A percentile compares a stretch with the other conserved stretches of the same genome.
phyloP scores from a whole-genome alignment of 2,797 vertebrate species.

The Crocidura indochinensis region DNA sequence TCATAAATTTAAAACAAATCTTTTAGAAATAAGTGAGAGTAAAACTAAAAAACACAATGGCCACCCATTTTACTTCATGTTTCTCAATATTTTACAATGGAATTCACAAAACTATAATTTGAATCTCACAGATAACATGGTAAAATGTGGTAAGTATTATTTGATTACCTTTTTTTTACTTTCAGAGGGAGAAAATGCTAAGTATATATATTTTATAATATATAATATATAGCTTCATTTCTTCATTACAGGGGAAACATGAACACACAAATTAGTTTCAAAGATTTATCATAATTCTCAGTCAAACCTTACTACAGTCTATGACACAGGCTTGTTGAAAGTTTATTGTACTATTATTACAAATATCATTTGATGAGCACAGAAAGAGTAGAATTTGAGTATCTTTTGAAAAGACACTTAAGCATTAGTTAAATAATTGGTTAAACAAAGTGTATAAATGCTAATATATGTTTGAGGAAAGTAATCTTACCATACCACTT shows the following conservation, averaged over 20 bases:
- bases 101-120: slow-evolving; percentile 4
- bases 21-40: slow-evolving; percentile 40
- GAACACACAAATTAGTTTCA: neutral
- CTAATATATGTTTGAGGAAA: too few species aligned
- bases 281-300: neutral
- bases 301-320: neutral
- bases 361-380: slow-evolving; percentile 16
- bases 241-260: neutral
- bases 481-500: too few species aligned
- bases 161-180: neutral
- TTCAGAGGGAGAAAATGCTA: slow-evolving; percentile 11
- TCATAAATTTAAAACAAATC: neutral
- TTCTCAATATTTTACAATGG: slow-evolving; percentile 27
- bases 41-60: neutral
- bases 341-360: neutral
- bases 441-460: too few species aligned
- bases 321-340: neutral
- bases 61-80: neutral
- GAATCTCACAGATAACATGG: slow-evolving; percentile 21
- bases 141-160: neutral
- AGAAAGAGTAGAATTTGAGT: slow-evolving; percentile 40
- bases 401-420: too few species aligned
- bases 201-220: too few species aligned
- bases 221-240: neutral
- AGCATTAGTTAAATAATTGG: too few species aligned